These are phyloP conservation scores for Dermolepida albohirtum DNA, from an alignment of 2,888 invertebrate genomes.

Conservation along the genomic window DNA sequence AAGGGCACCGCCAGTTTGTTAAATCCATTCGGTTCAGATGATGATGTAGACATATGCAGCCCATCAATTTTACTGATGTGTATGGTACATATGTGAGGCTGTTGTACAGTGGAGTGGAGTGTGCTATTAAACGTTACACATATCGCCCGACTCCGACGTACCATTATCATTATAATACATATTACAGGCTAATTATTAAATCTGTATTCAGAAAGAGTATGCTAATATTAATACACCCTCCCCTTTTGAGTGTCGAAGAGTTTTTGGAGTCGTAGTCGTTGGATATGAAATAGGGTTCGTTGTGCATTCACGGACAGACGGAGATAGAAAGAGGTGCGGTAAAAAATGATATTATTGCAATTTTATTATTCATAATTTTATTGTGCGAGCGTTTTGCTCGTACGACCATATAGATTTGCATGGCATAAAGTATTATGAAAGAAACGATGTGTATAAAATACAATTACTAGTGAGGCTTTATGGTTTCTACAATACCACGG, in stretches of 20 bases:
- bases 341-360: conserved; percentile 55
- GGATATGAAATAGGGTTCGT: not conserved
- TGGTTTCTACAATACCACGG: conserved; percentile 30
- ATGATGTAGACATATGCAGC: conserved; percentile 50
- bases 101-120: conserved; percentile 38
- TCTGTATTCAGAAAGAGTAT: conserved; percentile 54
- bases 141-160: conserved; percentile 28
- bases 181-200: conserved; percentile 64
- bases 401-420: conserved; percentile 41
- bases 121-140: conserved; percentile 42
- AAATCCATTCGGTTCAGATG: conserved; percentile 47
- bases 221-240: conserved; percentile 56
- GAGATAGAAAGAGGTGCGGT: conserved; percentile 46
- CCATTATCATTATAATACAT: conserved; percentile 59
- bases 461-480: conserved; percentile 39
- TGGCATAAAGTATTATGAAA: conserved; percentile 40
- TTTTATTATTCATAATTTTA: conserved; percentile 57
- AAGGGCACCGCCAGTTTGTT: conserved; percentile 34
- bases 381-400: conserved; percentile 45
- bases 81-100: conserved; percentile 37
- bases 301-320: conserved; percentile 31
- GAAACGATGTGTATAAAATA: conserved; percentile 40
- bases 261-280: conserved; percentile 20
- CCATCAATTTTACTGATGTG: conserved; percentile 52
- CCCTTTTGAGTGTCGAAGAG: conserved; percentile 41